Base-by-base conservation (phyloP, 2,113 vertebrate genomes). In the Anhinga rufa region DNA sequence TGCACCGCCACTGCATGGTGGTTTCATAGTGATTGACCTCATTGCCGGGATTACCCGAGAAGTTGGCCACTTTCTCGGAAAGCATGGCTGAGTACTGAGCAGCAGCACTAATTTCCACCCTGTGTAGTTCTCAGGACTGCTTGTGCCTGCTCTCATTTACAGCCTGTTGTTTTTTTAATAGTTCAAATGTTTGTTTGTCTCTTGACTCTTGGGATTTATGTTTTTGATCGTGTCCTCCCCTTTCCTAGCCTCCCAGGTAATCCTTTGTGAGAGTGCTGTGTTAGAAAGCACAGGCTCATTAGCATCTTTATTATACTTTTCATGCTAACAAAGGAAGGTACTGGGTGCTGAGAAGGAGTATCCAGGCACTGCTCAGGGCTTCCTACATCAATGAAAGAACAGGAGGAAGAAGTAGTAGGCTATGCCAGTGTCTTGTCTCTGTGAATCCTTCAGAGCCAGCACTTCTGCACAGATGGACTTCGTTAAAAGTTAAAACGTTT, bases 401-500 rank as follows among this genome's bases (percentile, higher is more conserved):
- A 95, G 82, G 82, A 95, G 95, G 91, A 95, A 60, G 93, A 96
- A 90, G 85, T 61, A 92, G 72, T 34, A 75, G 82, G 64, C 81
- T 79, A 57, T 11, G 14, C 92, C 28, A 52, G 25, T 55, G 66
- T 79, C 84, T 95, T 51, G n/a, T 69, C 46, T 78, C 68, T 82
- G 7, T 48, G 28, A 82, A 84, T 86, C 54, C 70, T 92, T 95
- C 77, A 36, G 87, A 90, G 72, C 71, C 81, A 80, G 82, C 70
- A 55, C 74, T 96, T 83, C 60, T 55, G 61, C 88, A 96, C 95
- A 97, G 94, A 94, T 97, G 97, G 96, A 95, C 79, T 49, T 97
- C 97, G 93, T 97, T 97, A 95, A 95, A 97, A 97, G 92, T 96
- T 97, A 97, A 97, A 97, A 92, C 49, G n/a, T 96, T 93, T 95